These are phyloP conservation scores for Chamaetylas fuelleborni DNA, from an alignment of 2,113 vertebrate genomes.

Conservation along the genomic window DNA sequence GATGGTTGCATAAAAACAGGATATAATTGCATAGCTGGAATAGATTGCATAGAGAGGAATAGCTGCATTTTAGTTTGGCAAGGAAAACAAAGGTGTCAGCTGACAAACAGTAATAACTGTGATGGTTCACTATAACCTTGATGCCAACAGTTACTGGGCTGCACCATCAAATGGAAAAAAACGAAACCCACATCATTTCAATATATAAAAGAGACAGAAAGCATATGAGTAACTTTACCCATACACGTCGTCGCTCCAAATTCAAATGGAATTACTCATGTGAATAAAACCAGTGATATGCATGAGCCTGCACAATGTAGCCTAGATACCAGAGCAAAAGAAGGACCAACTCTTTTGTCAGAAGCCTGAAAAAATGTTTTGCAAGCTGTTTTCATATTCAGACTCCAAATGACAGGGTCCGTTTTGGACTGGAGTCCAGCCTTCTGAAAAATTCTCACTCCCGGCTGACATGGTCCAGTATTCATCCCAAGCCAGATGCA, in stretches of 20 bases:
- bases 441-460: conserved; percentile 44
- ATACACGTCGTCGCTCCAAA: conserved; percentile 25
- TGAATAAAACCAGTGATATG: conserved; percentile 60
- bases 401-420: conserved; percentile 22
- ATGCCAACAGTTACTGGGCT: conserved; percentile 16
- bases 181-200: conserved; percentile 13
- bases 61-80: conserved; percentile 7
- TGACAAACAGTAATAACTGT: background rate
- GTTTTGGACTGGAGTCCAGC: conserved; percentile 19
- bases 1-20: background rate
- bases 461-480: background rate
- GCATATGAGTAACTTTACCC: conserved; percentile 37
- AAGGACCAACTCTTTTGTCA: conserved; percentile 58
- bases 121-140: background rate
- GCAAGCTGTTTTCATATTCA: conserved; percentile 64
- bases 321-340: conserved; percentile 64
- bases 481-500: conserved; percentile 50
- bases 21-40: conserved; percentile 21
- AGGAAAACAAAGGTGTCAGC: conserved; percentile 35
- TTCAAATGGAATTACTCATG: conserved; percentile 66
- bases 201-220: conserved; percentile 43
- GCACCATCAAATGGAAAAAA: background rate
- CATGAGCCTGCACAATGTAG: conserved; percentile 58
- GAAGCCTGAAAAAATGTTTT: conserved; percentile 56
- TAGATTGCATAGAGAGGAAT: background rate